phyloP scores from a whole-genome alignment of 2,797 vertebrate genomes.

The Poliocrania exsul region DNA sequence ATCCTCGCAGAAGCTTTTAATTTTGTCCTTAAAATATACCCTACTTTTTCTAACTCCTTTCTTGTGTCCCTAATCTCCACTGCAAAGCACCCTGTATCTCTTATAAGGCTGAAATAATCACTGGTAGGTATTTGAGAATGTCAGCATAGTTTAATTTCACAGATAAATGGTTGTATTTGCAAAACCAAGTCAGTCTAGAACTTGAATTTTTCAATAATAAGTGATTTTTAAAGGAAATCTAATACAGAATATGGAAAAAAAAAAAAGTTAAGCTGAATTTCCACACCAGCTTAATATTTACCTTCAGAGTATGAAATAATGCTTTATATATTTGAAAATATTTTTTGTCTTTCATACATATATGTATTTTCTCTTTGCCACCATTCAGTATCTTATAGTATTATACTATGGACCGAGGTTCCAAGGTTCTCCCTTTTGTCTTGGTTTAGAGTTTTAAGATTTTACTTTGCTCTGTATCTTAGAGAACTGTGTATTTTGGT shows the following conservation, averaged over 20 bases:
- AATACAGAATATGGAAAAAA: neutral
- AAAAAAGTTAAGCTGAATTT: neutral
- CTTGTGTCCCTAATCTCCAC: neutral
- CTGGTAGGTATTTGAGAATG: neutral
- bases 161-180: neutral
- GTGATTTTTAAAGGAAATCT: neutral
- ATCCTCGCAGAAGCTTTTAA: neutral
- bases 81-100: neutral
- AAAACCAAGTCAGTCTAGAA: neutral
- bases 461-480: neutral
- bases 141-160: neutral
- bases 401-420: rapidly evolving
- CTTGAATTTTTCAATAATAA: neutral
- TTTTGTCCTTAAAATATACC: neutral
- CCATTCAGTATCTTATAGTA: rapidly evolving
- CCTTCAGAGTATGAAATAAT: neutral
- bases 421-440: rapidly evolving
- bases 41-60: neutral
- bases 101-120: neutral
- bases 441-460: neutral
- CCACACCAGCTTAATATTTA: neutral
- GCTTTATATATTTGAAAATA: neutral
- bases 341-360: neutral
- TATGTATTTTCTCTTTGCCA: neutral
- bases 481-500: neutral